A percentile compares a stretch with the other conserved stretches of the same genome.
These are phyloP conservation scores for Indicator maculatus DNA, from an alignment of 2,113 vertebrate genomes.

Conservation along the genomic window DNA sequence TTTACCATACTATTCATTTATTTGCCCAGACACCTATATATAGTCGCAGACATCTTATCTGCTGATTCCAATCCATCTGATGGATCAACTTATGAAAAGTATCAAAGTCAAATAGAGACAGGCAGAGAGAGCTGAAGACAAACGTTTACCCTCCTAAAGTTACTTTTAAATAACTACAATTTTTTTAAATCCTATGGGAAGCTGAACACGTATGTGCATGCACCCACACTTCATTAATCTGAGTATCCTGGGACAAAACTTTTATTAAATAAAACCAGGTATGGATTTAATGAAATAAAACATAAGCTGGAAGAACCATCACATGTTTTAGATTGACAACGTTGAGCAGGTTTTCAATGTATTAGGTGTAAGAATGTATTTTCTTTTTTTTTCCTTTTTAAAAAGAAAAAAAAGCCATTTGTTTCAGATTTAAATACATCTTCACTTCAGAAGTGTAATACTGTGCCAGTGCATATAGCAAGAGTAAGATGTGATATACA, in stretches of 20 bases:
- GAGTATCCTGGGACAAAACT: not conserved
- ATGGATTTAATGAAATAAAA: constrained; percentile 45
- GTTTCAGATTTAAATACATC: not conserved
- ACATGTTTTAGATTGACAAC: constrained; percentile 41
- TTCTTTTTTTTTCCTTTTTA: not conserved
- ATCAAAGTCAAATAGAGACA: constrained; percentile 20
- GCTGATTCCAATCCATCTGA: not conserved
- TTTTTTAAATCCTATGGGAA: constrained; percentile 16
- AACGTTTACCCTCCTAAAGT: constrained; percentile 40
- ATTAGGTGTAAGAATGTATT: constrained; percentile 11
- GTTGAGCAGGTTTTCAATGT: not conserved
- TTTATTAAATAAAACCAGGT: constrained; percentile 54
- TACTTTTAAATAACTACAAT: not conserved
- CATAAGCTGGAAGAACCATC: constrained; percentile 35
- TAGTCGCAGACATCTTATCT: not conserved
- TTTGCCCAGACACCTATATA: not conserved
- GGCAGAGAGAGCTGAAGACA: constrained; percentile 70
- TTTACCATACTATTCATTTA: not conserved
- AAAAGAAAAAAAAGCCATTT: constrained; percentile 21
- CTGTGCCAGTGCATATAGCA: not conserved
- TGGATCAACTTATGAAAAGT: not conserved
- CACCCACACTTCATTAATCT: constrained; percentile 29
- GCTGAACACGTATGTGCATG: not conserved
- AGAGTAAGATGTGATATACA: not conserved
- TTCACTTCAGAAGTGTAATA: not conserved